Base-by-base conservation (phyloP, 53 echinoderm and acorn worm genomes). In the Arbacia lixula region DNA sequence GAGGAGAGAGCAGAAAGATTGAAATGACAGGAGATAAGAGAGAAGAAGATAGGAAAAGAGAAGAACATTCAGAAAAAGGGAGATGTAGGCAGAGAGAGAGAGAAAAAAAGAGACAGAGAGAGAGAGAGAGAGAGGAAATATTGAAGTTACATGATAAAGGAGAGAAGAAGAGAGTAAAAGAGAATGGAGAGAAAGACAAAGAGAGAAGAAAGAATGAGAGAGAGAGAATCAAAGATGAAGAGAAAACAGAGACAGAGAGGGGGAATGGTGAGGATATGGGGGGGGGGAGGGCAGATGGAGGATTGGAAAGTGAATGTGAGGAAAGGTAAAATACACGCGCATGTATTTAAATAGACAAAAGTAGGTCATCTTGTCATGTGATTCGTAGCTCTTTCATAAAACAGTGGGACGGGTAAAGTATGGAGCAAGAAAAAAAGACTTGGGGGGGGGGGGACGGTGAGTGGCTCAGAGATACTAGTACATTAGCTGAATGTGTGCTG, bases 91-190 rank as follows among this genome's bases (percentile, higher is more conserved):
- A 61, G 30, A 43, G 31, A 4, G 75, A 25, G 30, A 22, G 29
- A 30, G 25, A 0, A 12, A 53, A 6, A 74, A 0, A 19, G 61
- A 19, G n/a, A 60, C 12, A 60, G n/a, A 60, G n/a, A 19, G n/a
- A 60, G 61, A 19, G n/a, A n/a, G n/a, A 27, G 28, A 60, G 26
- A 60, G 60, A 60, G n/a, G n/a, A n/a, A n/a, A n/a, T n/a, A n/a
- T n/a, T n/a, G n/a, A n/a, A n/a, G n/a, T n/a, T n/a, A n/a, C 46
- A 46, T 46, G 46, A 46, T 10, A 36, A 66, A 3, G 34, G 66
- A 66, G 34, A n/a, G 37, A 31, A 17, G 20, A 35, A 32, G 66
- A 36, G 36, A 65, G 35, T 32, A 35, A 65, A 16, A 66, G 34
- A 65, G 65, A 35, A 4, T 31, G 5, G n/a, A 65, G 36, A 35